Evolutionary conservation across 2,797 vertebrate species (phyloP), one percentile per base, ranked within the genome.

Genomic region (Momotus momota): DNA sequence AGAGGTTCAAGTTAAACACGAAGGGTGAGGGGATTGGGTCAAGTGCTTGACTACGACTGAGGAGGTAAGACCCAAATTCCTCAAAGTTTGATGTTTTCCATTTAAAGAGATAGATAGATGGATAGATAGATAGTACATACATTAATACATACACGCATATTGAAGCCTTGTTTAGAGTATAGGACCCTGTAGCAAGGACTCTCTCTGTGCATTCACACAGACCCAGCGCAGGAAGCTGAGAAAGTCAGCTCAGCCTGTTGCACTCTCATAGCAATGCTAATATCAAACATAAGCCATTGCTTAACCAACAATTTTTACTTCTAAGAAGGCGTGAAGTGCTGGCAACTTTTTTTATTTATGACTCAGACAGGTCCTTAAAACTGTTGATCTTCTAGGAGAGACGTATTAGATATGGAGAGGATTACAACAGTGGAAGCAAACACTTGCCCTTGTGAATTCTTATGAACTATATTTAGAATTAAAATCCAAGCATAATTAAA

Each of bases 401-500:
- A 64, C 41, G 14, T 81, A 52, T 58, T 91, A 88, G 72, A 35
- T 81, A 70, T 19, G 46, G 72, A 88, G 46, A 90, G 62, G 87
- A 91, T 91, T 94, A 93, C 93, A 95, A 83, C 40, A 75, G 66
- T 88, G 81, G 94, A 91, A 95, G 94, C 45, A 92, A 96, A 93
- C 54, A 73, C 58, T 95, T 89, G 94, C 80, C 91, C 87, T 86
- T 91, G 91, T 93, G 89, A 96, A 94, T 95, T 90, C 69, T 58
- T 93, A 73, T 64, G 46, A 95, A 72, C 82, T 96, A 96, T 95
- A 92, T 95, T 96, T 96, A 94, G 94, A 81, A 79, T 90, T 89
- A 91, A 91, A 94, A 94, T 96, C 85, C 85, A 88, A 94, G 91
- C 75, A 90, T 91, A 94, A 94, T 94, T 96, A 96, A 95, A 90